Evolutionary conservation across 2,888 invertebrate genomes (phyloP).

Genomic region (Dryococelus australis): DNA sequence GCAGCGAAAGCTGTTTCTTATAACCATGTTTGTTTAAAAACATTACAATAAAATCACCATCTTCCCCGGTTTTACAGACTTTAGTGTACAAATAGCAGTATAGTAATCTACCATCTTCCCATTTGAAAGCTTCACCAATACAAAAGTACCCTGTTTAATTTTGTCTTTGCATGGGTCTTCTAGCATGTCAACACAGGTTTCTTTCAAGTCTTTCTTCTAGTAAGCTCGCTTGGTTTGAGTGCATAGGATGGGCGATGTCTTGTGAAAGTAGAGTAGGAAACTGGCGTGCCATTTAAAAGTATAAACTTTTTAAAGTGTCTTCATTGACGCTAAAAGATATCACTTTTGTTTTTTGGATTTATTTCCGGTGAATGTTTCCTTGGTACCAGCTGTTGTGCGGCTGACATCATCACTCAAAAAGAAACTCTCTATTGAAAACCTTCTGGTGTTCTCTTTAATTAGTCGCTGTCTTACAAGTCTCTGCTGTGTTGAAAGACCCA

Average conservation of each 20-base stretch:
- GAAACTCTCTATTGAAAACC: not conserved
- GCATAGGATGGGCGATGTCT: no score
- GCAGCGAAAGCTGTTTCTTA: not conserved
- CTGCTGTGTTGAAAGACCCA: not conserved
- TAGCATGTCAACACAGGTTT: not conserved
- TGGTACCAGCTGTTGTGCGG: not conserved
- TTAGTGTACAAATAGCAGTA: not conserved
- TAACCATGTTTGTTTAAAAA: not conserved
- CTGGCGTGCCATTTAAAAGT: not conserved
- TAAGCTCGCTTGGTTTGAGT: no score
- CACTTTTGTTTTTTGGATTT: constrained; percentile 11
- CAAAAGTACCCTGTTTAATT: not conserved
- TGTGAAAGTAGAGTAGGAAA: constrained; percentile 3
- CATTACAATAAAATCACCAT: not conserved
- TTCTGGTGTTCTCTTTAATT: not conserved
- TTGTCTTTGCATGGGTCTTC: not conserved
- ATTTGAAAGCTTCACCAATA: not conserved
- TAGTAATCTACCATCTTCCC: not conserved
- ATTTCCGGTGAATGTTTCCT: not conserved
- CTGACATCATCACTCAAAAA: constrained; percentile 10
- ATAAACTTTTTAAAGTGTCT: not conserved
- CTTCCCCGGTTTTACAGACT: not conserved
- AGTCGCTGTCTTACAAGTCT: not conserved
- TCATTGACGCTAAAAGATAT: not conserved
- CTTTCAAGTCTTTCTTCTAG: not conserved